Base-by-base conservation (phyloP, 2,888 invertebrate species). In the Diadegma fenestrale region DNA sequence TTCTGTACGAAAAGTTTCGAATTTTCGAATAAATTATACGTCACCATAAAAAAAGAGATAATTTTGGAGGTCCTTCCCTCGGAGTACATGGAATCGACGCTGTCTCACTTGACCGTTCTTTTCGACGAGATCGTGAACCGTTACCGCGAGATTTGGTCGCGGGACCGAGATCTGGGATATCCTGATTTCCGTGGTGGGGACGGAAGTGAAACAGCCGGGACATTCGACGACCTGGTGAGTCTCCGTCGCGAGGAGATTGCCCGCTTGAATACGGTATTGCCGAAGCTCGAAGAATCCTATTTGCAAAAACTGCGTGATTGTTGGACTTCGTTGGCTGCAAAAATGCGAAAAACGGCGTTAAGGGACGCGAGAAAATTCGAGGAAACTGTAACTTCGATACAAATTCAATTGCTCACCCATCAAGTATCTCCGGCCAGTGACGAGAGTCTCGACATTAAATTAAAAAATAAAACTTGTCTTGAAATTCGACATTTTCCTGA, bases 81-180 rank as follows among this genome's bases (percentile, higher is more conserved):
- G 41, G 86, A 87, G 43, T 86, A 88, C 77, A 80, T 86, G 72
- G 88, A 89, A 73, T 86, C 84, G 22, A 88, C 88, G 84, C 79
- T 89, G 66, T 84, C 84, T 54, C 88, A 88, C 72, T 84, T 89
- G 43, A 84, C 84, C 22, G 72, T 80, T 17, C 85, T 93, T 41
- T 89, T 93, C 66, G 89, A 91, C 66, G 91, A 91, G 82, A 92
- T 93, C 51, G 89, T 93, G 17, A 84, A 88, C 54, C 91, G 90
- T 85, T 94, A 92, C 81, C 91, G 91, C 71, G 90, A 88, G 33
- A 88, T 90, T 71, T 94, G 94, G 94, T 89, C 91, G 69, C 89
- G 89, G 14, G 93, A 94, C 81, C 91, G 89, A 72, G 89, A 91
- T 72, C 88, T 90, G 64, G 91, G 91, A 26, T 91, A 92, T 89